phyloP scores from a whole-genome alignment of 2,113 vertebrate species.

The Lagenorhynchus albirostris region DNA sequence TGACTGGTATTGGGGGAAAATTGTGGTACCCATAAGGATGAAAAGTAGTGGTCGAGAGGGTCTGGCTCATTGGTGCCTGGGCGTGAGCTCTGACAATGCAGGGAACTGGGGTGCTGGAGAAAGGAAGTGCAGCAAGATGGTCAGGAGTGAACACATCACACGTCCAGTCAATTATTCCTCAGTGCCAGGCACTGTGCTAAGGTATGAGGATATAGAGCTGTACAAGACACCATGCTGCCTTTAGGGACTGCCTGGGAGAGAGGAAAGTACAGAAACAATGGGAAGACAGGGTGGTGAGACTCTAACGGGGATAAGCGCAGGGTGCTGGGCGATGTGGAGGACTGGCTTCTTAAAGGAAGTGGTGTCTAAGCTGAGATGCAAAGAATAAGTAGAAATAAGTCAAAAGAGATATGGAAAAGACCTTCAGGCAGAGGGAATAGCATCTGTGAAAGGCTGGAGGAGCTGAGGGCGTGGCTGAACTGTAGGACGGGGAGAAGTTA shows the following conservation, averaged over 20 bases:
- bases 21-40: too few relatives aligned
- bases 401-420: not conserved
- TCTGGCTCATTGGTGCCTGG: not conserved
- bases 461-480: not conserved
- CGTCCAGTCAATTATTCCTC: not conserved
- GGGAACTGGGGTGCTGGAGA: not conserved
- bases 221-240: not conserved
- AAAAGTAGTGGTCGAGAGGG: not conserved
- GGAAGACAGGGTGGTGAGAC: not conserved
- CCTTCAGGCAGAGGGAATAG: not conserved
- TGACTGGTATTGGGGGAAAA: not conserved
- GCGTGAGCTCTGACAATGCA: not conserved
- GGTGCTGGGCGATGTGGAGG: not conserved
- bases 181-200: not conserved
- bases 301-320: fast-evolving
- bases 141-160: fast-evolving
- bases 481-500: not conserved
- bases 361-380: not conserved
- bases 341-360: not conserved
- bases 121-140: not conserved
- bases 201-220: fast-evolving
- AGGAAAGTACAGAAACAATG: not conserved
- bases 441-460: not conserved
- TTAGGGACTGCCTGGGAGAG: not conserved
- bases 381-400: not conserved